Conservation (phyloP, 2,797 vertebrate genomes). For the Pseudomugil tenellus region DNA sequence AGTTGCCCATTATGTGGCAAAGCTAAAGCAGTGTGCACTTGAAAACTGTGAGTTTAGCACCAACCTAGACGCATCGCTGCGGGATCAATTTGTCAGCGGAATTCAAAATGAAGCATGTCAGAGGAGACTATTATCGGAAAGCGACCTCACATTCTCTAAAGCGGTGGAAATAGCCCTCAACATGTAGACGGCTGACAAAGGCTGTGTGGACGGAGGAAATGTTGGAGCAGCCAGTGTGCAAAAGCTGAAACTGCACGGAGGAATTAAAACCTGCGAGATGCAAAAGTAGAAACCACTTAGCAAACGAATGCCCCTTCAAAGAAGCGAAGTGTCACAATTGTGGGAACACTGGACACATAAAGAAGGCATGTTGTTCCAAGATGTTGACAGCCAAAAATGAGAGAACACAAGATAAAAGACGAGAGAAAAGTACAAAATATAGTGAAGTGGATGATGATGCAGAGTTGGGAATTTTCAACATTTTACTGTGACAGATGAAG, state of each 20-base stretch:
- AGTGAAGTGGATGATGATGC: background rate
- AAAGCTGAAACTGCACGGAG: background rate
- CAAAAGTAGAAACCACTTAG: background rate
- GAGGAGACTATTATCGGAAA: background rate
- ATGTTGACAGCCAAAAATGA: too few relatives aligned
- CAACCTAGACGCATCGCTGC: background rate
- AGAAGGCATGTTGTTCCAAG: too few relatives aligned
- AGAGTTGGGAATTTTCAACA: background rate
- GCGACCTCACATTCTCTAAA: background rate
- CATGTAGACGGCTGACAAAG: background rate
- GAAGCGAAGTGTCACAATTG: background rate
- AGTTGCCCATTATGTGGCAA: background rate
- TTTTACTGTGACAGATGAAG: too few relatives aligned
- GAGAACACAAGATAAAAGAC: background rate
- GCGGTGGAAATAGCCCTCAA: background rate
- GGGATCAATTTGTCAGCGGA: background rate
- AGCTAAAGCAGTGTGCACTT: background rate
- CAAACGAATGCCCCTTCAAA: background rate
- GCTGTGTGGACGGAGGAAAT: background rate
- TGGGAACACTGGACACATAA: too few relatives aligned
- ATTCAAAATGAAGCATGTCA: background rate
- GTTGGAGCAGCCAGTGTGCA: background rate
- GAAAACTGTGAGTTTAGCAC: background rate
- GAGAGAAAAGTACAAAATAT: background rate
- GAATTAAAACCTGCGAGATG: background rate